Evolutionary conservation across 2,888 invertebrate species (phyloP).

Genomic region (Scaptomyza caliginosa): DNA sequence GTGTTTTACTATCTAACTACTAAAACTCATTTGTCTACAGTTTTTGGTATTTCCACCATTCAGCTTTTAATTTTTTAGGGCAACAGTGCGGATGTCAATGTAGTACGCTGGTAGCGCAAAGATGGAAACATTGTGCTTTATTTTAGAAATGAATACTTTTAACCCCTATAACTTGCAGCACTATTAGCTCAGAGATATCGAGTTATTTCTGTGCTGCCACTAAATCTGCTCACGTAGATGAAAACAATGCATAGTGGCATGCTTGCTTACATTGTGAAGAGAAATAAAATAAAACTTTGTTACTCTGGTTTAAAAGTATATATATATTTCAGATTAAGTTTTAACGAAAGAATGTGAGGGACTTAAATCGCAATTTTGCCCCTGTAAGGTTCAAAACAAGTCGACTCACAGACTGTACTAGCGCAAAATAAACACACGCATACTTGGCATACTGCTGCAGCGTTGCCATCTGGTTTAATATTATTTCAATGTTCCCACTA

Average conservation of each 20-base stretch:
- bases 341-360: not conserved
- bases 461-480: conserved; percentile 31
- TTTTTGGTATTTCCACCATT: too few relatives aligned
- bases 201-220: conserved; percentile 26
- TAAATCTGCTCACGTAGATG: not conserved
- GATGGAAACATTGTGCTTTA: too few relatives aligned
- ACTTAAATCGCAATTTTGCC: too few relatives aligned
- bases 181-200: conserved; percentile 26
- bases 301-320: too few relatives aligned
- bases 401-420: conserved; percentile 48
- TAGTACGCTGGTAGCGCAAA: too few relatives aligned
- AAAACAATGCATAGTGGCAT: conserved; percentile 14
- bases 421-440: conserved; percentile 2
- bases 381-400: not conserved
- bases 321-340: too few relatives aligned
- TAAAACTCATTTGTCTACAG: too few relatives aligned
- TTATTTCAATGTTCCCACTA: conserved; percentile 39
- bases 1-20: too few relatives aligned
- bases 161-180: conserved; percentile 1
- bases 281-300: too few relatives aligned
- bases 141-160: too few relatives aligned
- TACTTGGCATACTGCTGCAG: not conserved
- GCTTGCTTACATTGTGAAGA: conserved; percentile 37
- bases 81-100: too few relatives aligned
- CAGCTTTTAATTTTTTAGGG: too few relatives aligned